These are phyloP conservation scores for Ursus arctos DNA, from an alignment of 2,113 vertebrate species.

Conservation along the genomic window DNA sequence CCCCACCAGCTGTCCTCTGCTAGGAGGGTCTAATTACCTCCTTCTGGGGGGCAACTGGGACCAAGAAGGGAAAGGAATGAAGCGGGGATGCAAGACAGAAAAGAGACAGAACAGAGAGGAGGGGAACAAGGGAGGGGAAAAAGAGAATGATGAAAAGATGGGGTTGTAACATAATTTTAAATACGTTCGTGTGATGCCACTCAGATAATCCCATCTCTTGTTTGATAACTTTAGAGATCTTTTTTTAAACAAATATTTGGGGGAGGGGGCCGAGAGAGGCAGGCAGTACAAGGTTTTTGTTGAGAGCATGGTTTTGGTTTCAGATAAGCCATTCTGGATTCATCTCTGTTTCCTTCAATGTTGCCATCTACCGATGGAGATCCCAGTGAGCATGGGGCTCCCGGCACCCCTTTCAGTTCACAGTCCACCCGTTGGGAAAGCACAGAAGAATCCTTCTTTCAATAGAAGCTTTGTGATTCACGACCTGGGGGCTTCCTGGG, in stretches of 20 bases:
- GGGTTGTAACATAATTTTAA: background rate
- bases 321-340: background rate
- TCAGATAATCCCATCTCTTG: background rate
- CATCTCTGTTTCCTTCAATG: background rate
- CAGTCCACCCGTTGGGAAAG: background rate
- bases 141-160: background rate
- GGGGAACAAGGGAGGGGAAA: background rate
- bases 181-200: background rate
- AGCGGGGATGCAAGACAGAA: background rate
- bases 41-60: background rate
- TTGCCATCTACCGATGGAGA: background rate
- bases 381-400: background rate
- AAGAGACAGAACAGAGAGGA: background rate
- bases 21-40: background rate
- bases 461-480: background rate
- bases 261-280: background rate
- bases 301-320: background rate
- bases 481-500: background rate
- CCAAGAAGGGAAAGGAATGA: background rate
- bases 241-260: background rate
- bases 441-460: slow-evolving; percentile 1
- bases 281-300: background rate
- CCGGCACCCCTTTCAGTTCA: background rate
- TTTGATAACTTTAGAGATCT: background rate
- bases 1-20: background rate